A percentile compares a stretch with the other conserved stretches of the same genome.
phyloP scores from a whole-genome alignment of 2,797 vertebrate genomes.

The Silurus aristotelis region DNA sequence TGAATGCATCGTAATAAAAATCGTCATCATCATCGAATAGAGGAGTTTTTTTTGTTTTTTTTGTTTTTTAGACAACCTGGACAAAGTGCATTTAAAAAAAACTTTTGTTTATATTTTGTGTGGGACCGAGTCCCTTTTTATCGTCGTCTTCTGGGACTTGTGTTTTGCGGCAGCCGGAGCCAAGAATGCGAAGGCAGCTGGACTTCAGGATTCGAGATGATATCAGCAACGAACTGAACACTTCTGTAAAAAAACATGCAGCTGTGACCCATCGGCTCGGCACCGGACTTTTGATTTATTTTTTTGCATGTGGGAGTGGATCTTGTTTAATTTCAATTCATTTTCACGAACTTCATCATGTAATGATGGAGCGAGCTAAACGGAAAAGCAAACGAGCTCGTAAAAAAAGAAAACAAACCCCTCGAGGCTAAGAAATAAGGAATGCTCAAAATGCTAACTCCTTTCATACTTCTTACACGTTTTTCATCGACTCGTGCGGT shows the following conservation, averaged over 20 bases:
- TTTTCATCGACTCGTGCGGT: background rate
- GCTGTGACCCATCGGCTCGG: background rate
- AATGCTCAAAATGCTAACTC: slow-evolving; percentile 1
- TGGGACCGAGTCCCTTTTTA: slow-evolving; percentile 3
- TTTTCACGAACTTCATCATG: slow-evolving; percentile 3
- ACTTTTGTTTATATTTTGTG: slow-evolving; percentile 45
- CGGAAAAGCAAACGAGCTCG: background rate
- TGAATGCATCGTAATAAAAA: slow-evolving; percentile 52
- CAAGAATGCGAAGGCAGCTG: slow-evolving; percentile 8
- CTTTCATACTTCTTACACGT: background rate
- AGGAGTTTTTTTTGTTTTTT: background rate
- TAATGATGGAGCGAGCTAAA: background rate
- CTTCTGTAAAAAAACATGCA: background rate
- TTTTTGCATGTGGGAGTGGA: slow-evolving; percentile 48
- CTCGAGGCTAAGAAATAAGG: background rate
- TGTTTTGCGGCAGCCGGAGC: background rate
- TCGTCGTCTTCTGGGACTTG: slow-evolving; percentile 16
- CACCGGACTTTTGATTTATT: background rate
- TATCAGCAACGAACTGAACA: background rate
- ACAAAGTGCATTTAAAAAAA: slow-evolving; percentile 28
- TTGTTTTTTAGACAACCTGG: slow-evolving; percentile 43
- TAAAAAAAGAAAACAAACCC: background rate
- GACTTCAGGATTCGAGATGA: background rate
- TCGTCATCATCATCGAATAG: slow-evolving; percentile 33
- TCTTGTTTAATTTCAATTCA: background rate